Evolutionary conservation across 2,888 invertebrate species (phyloP).

Genomic region (Lepetodrilus schrolli): DNA sequence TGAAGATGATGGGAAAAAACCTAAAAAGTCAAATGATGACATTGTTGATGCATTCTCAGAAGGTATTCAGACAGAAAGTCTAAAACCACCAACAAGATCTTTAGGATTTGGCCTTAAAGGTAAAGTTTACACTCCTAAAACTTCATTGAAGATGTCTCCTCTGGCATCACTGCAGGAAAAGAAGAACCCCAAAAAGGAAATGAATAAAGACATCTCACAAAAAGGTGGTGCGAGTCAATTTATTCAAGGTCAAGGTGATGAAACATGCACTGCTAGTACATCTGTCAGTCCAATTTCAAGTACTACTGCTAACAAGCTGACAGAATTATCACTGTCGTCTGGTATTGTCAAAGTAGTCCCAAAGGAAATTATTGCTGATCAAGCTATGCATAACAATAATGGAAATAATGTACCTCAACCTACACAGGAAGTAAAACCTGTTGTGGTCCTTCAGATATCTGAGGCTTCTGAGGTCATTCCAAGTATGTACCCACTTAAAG

Average conservation of each 20-base stretch:
- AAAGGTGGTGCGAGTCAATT: too few relatives aligned
- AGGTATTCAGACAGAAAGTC: background rate
- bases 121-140: too few relatives aligned
- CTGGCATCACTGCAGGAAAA: background rate
- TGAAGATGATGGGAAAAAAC: background rate
- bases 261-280: background rate
- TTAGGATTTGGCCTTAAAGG: too few relatives aligned
- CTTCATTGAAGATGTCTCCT: background rate
- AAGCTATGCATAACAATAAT: background rate
- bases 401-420: too few relatives aligned
- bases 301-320: background rate
- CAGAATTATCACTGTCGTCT: too few relatives aligned
- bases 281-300: background rate
- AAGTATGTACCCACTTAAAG: background rate
- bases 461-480: background rate
- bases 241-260: too few relatives aligned
- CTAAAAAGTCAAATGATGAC: background rate
- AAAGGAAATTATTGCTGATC: background rate
- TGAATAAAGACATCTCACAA: background rate
- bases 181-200: background rate
- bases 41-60: background rate
- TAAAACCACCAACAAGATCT: background rate
- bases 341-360: too few relatives aligned
- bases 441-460: background rate
- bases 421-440: too few relatives aligned